A percentile compares a stretch with the other conserved stretches of the same genome.
phyloP scores from a whole-genome alignment of 2,797 vertebrate genomes.

The Crypturellus tataupa region DNA sequence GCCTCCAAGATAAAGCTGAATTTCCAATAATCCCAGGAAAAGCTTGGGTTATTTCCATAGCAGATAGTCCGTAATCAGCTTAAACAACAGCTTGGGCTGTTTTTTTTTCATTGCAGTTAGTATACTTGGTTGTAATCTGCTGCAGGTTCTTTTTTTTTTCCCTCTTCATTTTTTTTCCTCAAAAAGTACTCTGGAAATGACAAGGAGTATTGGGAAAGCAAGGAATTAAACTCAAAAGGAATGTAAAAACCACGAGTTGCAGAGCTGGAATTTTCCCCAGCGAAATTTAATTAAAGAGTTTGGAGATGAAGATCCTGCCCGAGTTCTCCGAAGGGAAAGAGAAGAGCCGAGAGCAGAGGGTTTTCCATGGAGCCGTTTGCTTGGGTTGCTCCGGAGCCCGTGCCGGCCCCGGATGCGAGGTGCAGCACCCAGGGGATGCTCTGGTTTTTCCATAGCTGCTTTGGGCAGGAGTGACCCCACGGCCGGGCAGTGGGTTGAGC shows the following conservation, averaged over 20 bases:
- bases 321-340: background rate
- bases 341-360: background rate
- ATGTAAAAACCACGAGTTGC: accelerated
- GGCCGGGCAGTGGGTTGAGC: no score
- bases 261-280: background rate
- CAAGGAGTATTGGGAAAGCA: background rate
- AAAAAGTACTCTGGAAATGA: background rate
- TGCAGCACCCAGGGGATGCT: background rate
- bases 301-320: background rate
- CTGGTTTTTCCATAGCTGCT: background rate
- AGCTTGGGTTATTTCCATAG: accelerated
- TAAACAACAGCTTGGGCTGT: background rate
- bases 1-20: background rate
- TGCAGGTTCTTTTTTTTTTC: background rate
- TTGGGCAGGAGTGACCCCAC: background rate
- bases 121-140: background rate
- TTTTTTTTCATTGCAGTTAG: background rate
- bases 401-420: background rate
- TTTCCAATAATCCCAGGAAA: background rate
- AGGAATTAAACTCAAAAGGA: background rate
- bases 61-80: background rate
- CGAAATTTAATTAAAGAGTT: background rate
- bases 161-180: background rate
- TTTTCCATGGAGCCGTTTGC: background rate
- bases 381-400: background rate